Evolutionary conservation across 2,797 vertebrate genomes (phyloP).

Genomic region (Spondyliosoma cantharus): DNA sequence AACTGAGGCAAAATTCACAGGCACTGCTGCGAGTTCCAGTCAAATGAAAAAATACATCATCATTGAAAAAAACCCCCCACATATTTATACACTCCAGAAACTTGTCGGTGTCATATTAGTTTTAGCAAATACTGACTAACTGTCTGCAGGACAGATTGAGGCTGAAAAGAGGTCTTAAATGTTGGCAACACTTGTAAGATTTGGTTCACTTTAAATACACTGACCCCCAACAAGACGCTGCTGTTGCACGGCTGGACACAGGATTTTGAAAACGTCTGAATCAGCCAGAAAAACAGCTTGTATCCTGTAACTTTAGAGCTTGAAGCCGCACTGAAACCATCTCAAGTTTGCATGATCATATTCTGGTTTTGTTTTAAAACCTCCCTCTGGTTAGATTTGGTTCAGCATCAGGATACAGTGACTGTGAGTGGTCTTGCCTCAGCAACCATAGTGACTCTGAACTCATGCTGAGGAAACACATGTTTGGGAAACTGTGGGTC

Average conservation of each 20-base stretch:
- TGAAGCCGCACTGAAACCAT: slow-evolving; percentile 46
- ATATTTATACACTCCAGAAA: slow-evolving; percentile 14
- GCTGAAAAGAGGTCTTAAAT: slow-evolving; percentile 5
- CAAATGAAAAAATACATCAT: neutral
- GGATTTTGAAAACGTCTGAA: slow-evolving; percentile 34
- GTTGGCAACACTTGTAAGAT: slow-evolving; percentile 26
- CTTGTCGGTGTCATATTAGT: slow-evolving; percentile 9
- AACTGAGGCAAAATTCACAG: no score
- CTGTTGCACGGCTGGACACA: slow-evolving; percentile 47
- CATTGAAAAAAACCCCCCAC: neutral
- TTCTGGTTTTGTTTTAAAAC: slow-evolving; percentile 18
- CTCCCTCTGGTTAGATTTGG: slow-evolving; percentile 22
- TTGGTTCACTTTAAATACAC: slow-evolving; percentile 24
- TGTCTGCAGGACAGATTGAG: slow-evolving; percentile 10
- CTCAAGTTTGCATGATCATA: slow-evolving; percentile 42
- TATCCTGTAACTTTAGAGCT: slow-evolving; percentile 53
- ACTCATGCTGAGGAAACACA: slow-evolving; percentile 58
- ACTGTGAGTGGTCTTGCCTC: slow-evolving; percentile 64
- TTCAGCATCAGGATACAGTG: slow-evolving; percentile 31
- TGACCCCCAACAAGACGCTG: slow-evolving; percentile 32
- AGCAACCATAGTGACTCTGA: slow-evolving; percentile 51
- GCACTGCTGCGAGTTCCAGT: neutral
- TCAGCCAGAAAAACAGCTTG: slow-evolving; percentile 46
- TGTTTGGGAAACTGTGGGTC: slow-evolving; percentile 75
- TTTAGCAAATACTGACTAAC: slow-evolving; percentile 19